These are phyloP conservation scores for Habropoda laboriosa DNA, from an alignment of 1,140 invertebrate species.

Conservation along the genomic window DNA sequence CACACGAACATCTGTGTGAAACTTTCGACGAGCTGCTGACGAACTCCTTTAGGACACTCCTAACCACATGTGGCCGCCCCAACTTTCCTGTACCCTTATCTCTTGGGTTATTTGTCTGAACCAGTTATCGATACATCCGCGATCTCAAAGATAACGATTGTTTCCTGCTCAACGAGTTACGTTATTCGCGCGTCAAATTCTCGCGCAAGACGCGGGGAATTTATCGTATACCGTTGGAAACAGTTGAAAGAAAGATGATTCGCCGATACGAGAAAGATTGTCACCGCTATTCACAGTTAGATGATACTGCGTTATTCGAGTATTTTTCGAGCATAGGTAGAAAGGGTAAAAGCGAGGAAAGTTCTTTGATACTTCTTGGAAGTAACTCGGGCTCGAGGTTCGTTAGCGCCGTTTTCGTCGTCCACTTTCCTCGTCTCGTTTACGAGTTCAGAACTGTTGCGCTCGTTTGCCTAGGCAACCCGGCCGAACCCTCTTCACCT, in stretches of 20 bases:
- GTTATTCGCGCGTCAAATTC: no score
- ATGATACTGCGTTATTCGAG: no score
- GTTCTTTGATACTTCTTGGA: slow-evolving; percentile 35
- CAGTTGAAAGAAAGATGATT: no score
- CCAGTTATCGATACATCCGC: no score
- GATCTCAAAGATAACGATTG: background rate
- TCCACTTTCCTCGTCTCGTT: slow-evolving; percentile 43
- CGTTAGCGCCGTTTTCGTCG: slow-evolving; percentile 51
- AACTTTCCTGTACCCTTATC: no score
- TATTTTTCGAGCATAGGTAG: background rate
- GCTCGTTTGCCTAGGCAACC: slow-evolving; percentile 50
- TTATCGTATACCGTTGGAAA: no score
- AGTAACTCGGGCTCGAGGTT: slow-evolving; percentile 3
- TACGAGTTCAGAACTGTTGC: slow-evolving; percentile 65
- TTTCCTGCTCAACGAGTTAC: no score
- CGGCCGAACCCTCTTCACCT: background rate
- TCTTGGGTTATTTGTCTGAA: no score
- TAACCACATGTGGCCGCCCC: slow-evolving; percentile 25
- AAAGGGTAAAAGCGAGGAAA: background rate
- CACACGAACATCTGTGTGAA: slow-evolving; percentile 44
- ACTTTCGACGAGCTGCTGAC: slow-evolving; percentile 33
- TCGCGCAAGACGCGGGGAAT: no score
- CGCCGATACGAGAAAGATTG: no score
- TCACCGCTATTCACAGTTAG: no score
- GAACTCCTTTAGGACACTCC: background rate